phyloP scores from a whole-genome alignment of 2,797 vertebrate species.

The Harpagifer antarcticus region DNA sequence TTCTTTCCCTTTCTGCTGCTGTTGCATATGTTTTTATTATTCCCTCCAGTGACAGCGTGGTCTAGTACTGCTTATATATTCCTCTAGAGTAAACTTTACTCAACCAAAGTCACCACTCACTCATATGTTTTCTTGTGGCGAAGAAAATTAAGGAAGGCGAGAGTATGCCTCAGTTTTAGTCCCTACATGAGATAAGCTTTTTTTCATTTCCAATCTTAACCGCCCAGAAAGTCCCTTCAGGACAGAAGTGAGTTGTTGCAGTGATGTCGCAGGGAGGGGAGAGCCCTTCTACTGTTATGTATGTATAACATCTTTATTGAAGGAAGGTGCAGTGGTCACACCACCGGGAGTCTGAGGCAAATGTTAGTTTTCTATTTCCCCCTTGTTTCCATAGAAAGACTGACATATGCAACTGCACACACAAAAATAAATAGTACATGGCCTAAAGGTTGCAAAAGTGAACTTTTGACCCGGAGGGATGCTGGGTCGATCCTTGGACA shows the following conservation, averaged over 20 bases:
- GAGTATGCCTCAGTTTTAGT: conserved; percentile 56
- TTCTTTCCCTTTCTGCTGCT: conserved; percentile 31
- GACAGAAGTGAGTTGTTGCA: conserved; percentile 46
- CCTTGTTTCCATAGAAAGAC: conserved; percentile 40
- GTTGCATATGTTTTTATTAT: conserved; percentile 49
- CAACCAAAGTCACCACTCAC: conserved; percentile 51
- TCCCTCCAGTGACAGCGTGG: conserved; percentile 39
- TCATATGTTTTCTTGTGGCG: conserved; percentile 48
- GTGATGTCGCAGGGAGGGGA: conserved; percentile 51
- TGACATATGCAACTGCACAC: conserved; percentile 21
- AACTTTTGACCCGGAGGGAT: conserved; percentile 48
- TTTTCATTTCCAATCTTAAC: conserved; percentile 66
- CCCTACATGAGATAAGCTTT: conserved; percentile 57
- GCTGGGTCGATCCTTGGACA: conserved; percentile 28
- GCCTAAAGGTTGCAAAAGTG: conserved; percentile 45
- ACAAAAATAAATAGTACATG: conserved; percentile 19
- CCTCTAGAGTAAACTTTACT: conserved; percentile 57
- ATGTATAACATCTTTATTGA: conserved; percentile 61
- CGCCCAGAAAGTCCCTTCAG: conserved; percentile 45
- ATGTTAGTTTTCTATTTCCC: conserved; percentile 42
- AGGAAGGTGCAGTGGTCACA: conserved; percentile 41
- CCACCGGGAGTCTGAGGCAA: conserved; percentile 48
- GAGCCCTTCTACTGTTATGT: conserved; percentile 44
- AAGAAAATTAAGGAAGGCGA: conserved; percentile 54
- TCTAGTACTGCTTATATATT: conserved; percentile 54